A percentile compares a stretch with the other conserved stretches of the same genome.
phyloP scores from a whole-genome alignment of 2,113 vertebrate species.

The Baryphthengus martii region DNA sequence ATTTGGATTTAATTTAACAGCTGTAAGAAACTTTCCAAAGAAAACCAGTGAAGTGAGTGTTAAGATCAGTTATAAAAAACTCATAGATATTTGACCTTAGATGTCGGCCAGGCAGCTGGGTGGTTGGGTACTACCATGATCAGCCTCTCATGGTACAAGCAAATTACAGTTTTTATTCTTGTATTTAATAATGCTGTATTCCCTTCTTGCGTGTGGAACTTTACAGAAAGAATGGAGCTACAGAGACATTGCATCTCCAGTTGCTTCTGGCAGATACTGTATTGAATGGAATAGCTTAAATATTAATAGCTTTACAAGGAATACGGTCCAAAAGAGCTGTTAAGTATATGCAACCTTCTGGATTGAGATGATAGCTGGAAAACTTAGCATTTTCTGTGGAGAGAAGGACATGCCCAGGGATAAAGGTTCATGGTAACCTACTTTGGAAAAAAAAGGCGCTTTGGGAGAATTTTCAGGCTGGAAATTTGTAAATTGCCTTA shows the following conservation, averaged over 20 bases:
- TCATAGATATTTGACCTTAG: too few relatives aligned
- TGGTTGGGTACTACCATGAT: neutral
- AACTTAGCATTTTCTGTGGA: neutral
- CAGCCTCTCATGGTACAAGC: neutral
- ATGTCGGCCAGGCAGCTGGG: neutral
- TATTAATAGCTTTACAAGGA: conserved; percentile 43
- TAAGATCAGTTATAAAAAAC: neutral
- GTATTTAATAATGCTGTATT: neutral
- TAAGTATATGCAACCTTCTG: neutral
- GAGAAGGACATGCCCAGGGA: neutral
- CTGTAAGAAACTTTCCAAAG: neutral
- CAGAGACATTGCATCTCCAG: neutral
- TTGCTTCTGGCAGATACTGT: conserved; percentile 37
- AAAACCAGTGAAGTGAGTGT: neutral
- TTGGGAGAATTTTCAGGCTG: neutral
- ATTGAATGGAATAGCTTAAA: conserved; percentile 30
- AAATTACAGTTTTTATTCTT: neutral
- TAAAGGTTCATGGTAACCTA: conserved; percentile 11
- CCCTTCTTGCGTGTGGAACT: neutral
- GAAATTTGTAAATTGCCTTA: neutral
- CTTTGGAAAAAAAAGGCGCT: neutral
- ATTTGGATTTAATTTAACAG: neutral
- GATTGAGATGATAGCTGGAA: neutral
- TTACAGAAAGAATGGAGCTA: neutral
- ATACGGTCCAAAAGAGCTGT: neutral